Evolutionary conservation across 2,113 vertebrate species (phyloP), one percentile per base, ranked within the genome.

Genomic region (Lonchura striata): DNA sequence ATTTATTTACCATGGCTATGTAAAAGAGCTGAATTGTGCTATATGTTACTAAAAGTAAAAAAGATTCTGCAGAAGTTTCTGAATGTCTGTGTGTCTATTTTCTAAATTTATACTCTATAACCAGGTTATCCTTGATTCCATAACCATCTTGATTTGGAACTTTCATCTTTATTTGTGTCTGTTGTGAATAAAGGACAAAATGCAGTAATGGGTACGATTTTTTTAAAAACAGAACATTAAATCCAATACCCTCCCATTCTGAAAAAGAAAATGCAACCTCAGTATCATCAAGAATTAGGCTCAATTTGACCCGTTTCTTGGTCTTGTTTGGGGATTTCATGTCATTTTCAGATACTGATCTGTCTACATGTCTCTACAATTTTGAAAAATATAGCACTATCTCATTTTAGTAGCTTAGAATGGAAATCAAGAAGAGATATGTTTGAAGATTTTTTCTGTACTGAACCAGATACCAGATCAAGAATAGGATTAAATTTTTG

Each of bases 61-160:
- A 39, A 57, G 7, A 18, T 39, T 69, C 31, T 0, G 2, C 6
- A 35, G 37, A 82, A 70, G 12, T 82, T 61, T 64, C 10, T 80
- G n/a, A 53, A 65, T 0, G 0, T 16, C 1, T 35, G 1, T 21
- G 6, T 27, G 1, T 68, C 7, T 10, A 3, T 31, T 9, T 65
- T 47, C 33, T 47, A 53, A 75, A 33, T 54, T 19, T 33, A 4
- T 53, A 16, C 37, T 81, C 35, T 59, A 50, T 89, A 80, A 28
- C 33, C 25, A 71, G 13, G 1, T 65, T 83, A 35, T 82, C 18
- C 20, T 42, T 52, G 28, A 37, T 27, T n/a, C 54, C 19, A 42
- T 74, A 81, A 25, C 13, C 41, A 44, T 37, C 65, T 42, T 78
- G 25, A 42, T 88, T 86, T 35, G 11, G 6, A 60, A 44, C 18